A percentile compares a stretch with the other conserved stretches of the same genome.
Evolutionary conservation across 2,797 vertebrate species (phyloP).

Genomic region (Danio tinwini): DNA sequence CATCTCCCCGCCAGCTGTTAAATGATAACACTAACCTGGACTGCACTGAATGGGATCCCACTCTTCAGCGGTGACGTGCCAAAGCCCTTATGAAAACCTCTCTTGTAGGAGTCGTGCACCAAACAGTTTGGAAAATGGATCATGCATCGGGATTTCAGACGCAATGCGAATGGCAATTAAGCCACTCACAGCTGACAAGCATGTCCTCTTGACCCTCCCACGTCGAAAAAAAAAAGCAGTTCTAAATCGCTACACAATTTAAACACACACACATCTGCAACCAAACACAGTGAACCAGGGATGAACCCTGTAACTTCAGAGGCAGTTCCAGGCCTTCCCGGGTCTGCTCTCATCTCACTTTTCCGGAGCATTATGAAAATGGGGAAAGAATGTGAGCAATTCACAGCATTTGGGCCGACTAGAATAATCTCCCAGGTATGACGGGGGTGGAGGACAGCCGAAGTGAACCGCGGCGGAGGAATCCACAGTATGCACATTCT

Average conservation of each 20-base stretch:
- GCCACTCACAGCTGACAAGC: slow-evolving; percentile 18
- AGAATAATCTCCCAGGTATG: slow-evolving; percentile 66
- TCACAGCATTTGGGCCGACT: slow-evolving; percentile 55
- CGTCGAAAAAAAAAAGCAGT: slow-evolving; percentile 18
- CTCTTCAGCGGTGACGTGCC: slow-evolving; percentile 43
- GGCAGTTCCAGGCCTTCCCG: slow-evolving; percentile 55
- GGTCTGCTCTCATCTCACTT: slow-evolving; percentile 59
- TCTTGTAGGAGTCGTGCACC: slow-evolving; percentile 3
- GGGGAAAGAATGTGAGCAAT: slow-evolving; percentile 66
- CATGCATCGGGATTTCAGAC: slow-evolving; percentile 8
- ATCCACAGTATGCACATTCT: slow-evolving; percentile 59
- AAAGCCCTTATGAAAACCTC: slow-evolving; percentile 45
- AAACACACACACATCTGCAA: slow-evolving; percentile 40
- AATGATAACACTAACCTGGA: slow-evolving; percentile 34
- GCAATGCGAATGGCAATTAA: slow-evolving; percentile 8
- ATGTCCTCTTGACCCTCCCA: slow-evolving; percentile 39
- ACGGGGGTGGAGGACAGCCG: slow-evolving; percentile 51
- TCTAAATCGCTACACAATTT: slow-evolving; percentile 23
- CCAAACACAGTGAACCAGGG: slow-evolving; percentile 56
- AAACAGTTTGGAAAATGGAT: slow-evolving; percentile 35
- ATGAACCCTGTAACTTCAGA: slow-evolving; percentile 56
- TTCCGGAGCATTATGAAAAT: slow-evolving; percentile 64
- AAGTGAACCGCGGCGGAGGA: slow-evolving; percentile 52
- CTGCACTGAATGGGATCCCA: slow-evolving; percentile 40
- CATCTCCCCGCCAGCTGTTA: slow-evolving; percentile 43